phyloP scores from a whole-genome alignment of 2,797 vertebrate genomes.

The Poeciliopsis turneri region DNA sequence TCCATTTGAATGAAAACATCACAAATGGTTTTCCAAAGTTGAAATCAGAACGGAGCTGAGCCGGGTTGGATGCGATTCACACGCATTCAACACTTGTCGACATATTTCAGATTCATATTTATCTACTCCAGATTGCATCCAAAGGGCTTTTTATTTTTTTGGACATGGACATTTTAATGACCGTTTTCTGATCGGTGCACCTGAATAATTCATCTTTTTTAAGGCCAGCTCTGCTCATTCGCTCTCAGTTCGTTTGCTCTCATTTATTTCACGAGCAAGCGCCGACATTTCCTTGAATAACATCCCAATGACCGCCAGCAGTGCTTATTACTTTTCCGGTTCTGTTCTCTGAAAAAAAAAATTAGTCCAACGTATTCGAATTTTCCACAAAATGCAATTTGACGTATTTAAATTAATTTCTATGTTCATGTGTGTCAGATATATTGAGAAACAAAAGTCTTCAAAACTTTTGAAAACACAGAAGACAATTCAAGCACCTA shows the following conservation, averaged over 20 bases:
- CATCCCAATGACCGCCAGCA: neutral
- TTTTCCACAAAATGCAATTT: neutral
- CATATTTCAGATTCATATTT: neutral
- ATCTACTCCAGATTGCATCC: neutral
- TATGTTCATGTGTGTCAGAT: neutral
- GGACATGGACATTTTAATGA: neutral
- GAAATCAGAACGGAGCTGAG: neutral
- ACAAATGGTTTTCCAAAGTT: neutral
- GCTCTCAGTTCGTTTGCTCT: neutral
- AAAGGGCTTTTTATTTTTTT: neutral
- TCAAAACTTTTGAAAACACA: neutral
- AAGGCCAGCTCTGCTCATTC: neutral
- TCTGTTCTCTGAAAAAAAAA: neutral
- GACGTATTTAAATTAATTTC: neutral
- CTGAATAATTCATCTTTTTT: neutral
- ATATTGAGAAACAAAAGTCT: neutral
- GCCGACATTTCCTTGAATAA: neutral
- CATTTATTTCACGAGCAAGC: neutral
- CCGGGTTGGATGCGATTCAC: neutral
- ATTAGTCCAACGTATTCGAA: neutral
- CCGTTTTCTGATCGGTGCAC: neutral
- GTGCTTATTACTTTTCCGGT: neutral
- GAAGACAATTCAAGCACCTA: neutral
- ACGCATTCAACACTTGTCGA: neutral
- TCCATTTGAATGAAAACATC: neutral